phyloP scores from a whole-genome alignment of 2,113 vertebrate species.

The Taxidea taxus region DNA sequence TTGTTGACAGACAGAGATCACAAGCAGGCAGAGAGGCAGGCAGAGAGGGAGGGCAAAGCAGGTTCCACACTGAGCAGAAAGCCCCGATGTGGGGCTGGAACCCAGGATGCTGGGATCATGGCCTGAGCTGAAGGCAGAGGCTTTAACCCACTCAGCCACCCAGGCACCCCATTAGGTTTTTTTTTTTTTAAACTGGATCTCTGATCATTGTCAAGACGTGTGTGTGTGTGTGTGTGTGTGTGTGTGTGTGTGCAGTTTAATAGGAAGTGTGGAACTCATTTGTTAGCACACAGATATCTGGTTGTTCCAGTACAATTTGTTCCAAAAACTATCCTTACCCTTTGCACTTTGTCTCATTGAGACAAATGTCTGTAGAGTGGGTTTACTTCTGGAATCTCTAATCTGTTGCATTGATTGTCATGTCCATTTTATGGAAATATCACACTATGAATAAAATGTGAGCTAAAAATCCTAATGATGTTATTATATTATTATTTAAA shows the following conservation, averaged over 20 bases:
- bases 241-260: neutral
- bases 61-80: no score
- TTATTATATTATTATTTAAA: neutral
- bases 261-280: neutral
- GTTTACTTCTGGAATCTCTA: neutral
- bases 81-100: no score
- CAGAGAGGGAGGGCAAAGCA: no score
- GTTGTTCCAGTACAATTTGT: neutral
- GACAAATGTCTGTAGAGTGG: neutral
- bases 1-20: no score
- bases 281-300: no score
- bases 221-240: no score
- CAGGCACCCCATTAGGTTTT: no score
- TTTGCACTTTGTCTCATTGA: neutral
- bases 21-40: no score
- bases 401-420: neutral
- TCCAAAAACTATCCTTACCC: neutral
- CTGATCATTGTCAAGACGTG: neutral
- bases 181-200: neutral
- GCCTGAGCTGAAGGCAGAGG: no score
- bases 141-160: no score
- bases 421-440: neutral
- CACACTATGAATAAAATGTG: neutral
- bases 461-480: neutral
- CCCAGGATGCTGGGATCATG: no score